These are phyloP conservation scores for Andrena haemorrhoa DNA, from an alignment of 2,888 invertebrate genomes.

Conservation along the genomic window DNA sequence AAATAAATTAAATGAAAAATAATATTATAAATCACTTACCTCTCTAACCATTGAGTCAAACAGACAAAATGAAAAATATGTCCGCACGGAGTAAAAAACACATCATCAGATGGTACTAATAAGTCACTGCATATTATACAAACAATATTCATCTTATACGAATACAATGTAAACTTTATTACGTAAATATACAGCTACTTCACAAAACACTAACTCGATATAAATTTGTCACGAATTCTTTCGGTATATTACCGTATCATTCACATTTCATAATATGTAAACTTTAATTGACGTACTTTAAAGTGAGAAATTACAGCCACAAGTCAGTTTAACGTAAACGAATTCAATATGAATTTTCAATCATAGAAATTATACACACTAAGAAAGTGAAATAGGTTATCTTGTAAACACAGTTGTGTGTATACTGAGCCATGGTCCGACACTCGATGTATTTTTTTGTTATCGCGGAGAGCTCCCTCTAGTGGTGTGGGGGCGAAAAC, in stretches of 20 bases:
- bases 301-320: no score
- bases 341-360: no score
- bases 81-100: conserved; percentile 77
- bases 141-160: conserved; percentile 74
- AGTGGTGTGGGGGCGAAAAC: no score
- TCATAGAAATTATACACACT: no score
- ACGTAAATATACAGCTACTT: neutral
- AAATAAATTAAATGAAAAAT: neutral
- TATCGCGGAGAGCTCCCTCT: no score
- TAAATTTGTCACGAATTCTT: neutral
- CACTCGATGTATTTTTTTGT: no score
- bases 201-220: neutral
- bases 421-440: no score
- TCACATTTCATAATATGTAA: neutral
- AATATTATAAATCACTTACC: conserved; percentile 57
- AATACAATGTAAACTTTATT: neutral
- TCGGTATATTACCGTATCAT: neutral
- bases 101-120: conserved; percentile 71
- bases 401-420: no score
- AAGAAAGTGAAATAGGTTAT: no score
- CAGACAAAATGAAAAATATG: conserved; percentile 78
- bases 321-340: no score
- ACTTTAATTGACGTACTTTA: no score
- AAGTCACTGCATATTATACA: conserved; percentile 78
- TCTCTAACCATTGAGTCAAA: conserved; percentile 76